Evolutionary conservation across 2,797 vertebrate species (phyloP).

Genomic region (Meriones psammophilus): DNA sequence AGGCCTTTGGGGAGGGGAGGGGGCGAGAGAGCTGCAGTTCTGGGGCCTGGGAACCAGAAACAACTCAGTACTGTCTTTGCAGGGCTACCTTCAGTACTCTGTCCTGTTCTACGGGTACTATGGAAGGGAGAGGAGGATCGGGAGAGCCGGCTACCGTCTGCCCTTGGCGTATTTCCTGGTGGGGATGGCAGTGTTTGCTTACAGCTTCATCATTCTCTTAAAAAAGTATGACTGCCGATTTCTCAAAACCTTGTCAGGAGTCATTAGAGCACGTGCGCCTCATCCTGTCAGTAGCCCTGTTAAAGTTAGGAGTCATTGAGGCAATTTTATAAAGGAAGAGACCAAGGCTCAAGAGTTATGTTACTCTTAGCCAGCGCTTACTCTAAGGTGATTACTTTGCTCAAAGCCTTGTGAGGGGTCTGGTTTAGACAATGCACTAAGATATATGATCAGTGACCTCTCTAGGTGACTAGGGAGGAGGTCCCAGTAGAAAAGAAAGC

Average conservation of each 20-base stretch:
- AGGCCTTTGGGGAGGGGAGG: fast-evolving
- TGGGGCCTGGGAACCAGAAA: not conserved
- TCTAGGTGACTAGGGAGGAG: too few relatives aligned
- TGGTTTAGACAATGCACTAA: not conserved
- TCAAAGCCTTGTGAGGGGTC: not conserved
- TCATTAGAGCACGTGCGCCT: fast-evolving
- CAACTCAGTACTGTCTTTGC: slow-evolving; percentile 74
- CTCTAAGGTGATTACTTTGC: fast-evolving
- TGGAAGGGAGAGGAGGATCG: slow-evolving; percentile 94
- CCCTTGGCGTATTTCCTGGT: slow-evolving; percentile 98
- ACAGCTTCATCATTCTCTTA: slow-evolving; percentile 98
- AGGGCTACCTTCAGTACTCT: slow-evolving; percentile 99
- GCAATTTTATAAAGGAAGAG: too few relatives aligned
- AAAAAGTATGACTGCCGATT: slow-evolving; percentile 92
- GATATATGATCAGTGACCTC: not conserved
- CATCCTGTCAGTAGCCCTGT: fast-evolving
- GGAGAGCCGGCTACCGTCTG: slow-evolving; percentile 95
- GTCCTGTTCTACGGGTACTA: slow-evolving; percentile 99
- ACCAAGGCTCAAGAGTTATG: not conserved
- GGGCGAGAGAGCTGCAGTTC: not conserved
- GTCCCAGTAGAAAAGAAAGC: not conserved
- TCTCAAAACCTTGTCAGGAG: not conserved
- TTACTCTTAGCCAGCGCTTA: too few relatives aligned
- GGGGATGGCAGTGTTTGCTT: slow-evolving; percentile 98
- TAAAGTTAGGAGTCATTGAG: fast-evolving